Percentiles rank a stretch among this genome's conserved stretches.
phyloP scores from a whole-genome alignment of 2,888 invertebrate genomes.

The Hypercompe scribonia region DNA sequence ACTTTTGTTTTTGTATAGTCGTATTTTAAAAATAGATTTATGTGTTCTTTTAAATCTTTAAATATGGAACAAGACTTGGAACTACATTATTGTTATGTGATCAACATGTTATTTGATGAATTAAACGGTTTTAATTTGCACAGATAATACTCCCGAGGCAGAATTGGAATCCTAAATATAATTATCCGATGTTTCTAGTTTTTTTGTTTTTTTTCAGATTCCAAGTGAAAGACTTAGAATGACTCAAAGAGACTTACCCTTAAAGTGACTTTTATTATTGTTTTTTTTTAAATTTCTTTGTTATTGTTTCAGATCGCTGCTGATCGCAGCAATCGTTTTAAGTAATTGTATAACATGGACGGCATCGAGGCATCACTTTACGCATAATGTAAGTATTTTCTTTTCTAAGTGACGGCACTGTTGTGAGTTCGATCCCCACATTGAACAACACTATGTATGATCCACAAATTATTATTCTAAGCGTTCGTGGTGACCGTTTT shows the following conservation, averaged over 20 bases:
- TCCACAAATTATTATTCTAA: no score
- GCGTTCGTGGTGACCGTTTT: no score
- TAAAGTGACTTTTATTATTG: neutral
- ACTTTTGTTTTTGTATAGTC: neutral
- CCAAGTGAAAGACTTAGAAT: neutral
- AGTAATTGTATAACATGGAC: conserved; percentile 83
- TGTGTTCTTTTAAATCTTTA: neutral
- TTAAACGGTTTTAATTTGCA: neutral
- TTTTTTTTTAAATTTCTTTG: conserved; percentile 8
- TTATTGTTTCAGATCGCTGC: conserved; percentile 79
- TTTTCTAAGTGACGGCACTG: neutral
- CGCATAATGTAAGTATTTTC: conserved; percentile 78
- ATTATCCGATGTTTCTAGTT: neutral
- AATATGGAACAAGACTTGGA: neutral
- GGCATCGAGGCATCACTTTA: conserved; percentile 75
- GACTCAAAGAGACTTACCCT: no score
- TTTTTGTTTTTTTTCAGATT: neutral
- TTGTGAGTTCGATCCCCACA: no score
- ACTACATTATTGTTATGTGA: no score
- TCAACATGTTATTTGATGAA: no score
- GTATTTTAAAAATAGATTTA: neutral
- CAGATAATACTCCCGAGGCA: no score
- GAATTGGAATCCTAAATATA: no score
- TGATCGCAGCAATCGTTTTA: conserved; percentile 79
- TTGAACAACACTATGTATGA: no score